These are phyloP conservation scores for Ptiloglossa arizonensis DNA, from an alignment of 1,140 invertebrate species.

Conservation along the genomic window DNA sequence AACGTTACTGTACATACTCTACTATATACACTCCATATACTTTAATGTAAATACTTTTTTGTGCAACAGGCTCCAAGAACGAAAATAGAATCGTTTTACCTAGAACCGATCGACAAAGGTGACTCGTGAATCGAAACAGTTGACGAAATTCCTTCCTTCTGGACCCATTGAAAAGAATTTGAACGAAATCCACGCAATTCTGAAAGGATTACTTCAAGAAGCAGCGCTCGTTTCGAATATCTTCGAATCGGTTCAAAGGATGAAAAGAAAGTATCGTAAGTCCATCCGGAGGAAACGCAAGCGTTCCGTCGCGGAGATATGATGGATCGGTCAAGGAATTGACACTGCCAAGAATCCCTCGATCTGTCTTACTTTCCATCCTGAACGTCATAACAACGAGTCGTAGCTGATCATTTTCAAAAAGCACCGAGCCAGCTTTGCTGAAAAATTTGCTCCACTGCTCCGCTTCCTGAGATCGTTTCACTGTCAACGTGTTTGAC, in stretches of 20 bases:
- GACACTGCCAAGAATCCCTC: conserved; percentile 11
- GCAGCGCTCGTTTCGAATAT: background rate
- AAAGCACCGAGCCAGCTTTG: background rate
- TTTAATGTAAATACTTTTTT: no score
- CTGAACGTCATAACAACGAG: conserved; percentile 57
- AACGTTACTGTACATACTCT: no score
- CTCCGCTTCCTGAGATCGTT: background rate
- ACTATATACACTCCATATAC: no score
- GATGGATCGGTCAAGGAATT: conserved; percentile 49
- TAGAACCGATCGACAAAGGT: no score
- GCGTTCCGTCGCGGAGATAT: conserved; percentile 35
- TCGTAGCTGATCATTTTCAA: background rate
- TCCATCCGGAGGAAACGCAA: background rate
- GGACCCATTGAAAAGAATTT: background rate
- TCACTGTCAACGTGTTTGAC: background rate
- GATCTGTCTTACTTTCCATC: conserved; percentile 56
- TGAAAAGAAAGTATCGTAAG: background rate
- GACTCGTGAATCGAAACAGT: no score
- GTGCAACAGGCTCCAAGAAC: no score
- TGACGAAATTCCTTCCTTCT: background rate
- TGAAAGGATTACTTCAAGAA: conserved; percentile 1
- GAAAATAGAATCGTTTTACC: no score
- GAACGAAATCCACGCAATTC: background rate
- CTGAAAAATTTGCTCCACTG: background rate
- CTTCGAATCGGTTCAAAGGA: background rate